Base-by-base conservation (phyloP, 2,888 invertebrate species). In the Ophioninae sp. region DNA sequence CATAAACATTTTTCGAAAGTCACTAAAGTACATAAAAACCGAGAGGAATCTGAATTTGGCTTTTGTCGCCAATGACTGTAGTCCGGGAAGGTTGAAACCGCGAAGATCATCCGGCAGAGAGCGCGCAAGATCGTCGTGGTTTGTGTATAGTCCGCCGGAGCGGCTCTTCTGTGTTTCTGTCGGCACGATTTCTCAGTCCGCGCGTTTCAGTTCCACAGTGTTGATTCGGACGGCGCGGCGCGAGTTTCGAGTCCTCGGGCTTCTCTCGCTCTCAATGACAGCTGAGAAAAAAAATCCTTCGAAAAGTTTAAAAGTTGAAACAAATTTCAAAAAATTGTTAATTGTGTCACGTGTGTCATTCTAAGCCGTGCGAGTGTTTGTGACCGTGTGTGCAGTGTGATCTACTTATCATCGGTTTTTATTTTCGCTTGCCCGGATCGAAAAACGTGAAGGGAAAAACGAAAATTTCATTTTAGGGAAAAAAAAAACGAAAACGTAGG, bases 171-270 rank as follows among this genome's bases (percentile, higher is more conserved):
- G 84, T 73, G 79, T 84, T 84, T 82, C 77, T 77, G 79, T 77
- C 61, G 44, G 77, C 61, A 76, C 79, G 61, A 80, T 84, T 82
- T 86, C 51, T 51, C 79, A 77, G 84, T 83, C 78, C 73, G 85
- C 67, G 75, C 80, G 76, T 81, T 76, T 68, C 59, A 69, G 79
- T 68, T 63, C 76, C 84, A 73, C 88, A 90, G 90, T 90, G 87
- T 85, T 87, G 85, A 88, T 88, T 88, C 86, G 87, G 86, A 88
- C 90, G 86, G 85, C 86, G 88, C 67, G 85, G 74, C 86, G 90
- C 84, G 88, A 81, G 88, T 81, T 84, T 86, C 87, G 83, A 86
- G 78, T 85, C 80, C 63, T 67, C 75, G 63, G 68, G 61, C 10
- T 58, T 37, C 73, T 58, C 6, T 61, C 9, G 30, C 30, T 61